Evolutionary conservation across 1,140 invertebrate species (phyloP), one percentile per base, ranked within the genome.

Genomic region (Maconellicoccus hirsutus): DNA sequence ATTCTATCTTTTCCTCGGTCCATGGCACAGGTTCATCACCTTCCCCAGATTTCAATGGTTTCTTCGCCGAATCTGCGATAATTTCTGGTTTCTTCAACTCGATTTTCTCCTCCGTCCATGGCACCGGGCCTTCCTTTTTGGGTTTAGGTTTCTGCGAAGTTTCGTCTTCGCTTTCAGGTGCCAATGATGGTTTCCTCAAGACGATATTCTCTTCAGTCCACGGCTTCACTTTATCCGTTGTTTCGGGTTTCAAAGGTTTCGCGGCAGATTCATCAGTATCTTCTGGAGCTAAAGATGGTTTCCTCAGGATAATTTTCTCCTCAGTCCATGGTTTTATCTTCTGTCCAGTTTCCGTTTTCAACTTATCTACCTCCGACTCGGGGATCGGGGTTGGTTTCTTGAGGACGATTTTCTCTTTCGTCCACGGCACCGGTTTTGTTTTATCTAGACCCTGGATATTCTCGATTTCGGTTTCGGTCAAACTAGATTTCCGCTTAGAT

Each of bases 321-420:
- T 76, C 29, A 23, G 72, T 73, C 74, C 73, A 74, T 29, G 71
- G 72, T 71, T 19, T 73, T 63, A 38, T 26, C 3, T 66, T 52
- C 61, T 71, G 33, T 14, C 71, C 71, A 19, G 69, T 14, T 2
- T 72, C 71, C 4, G 27, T 27, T 10, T 22, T 39, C 1, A 27
- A 33, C 52, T 72, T 33, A 1, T 59, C 39, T 22, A 72, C 29
- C 4, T 72, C 71, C 2, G 70, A 69, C 3, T 14, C 10, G 3
- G 42, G 2, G n/a, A 52, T 19, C 2, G 42, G 42, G 3, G 42
- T 52, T 14, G 70, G n/a, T 19, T 61, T 71, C 14, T 69, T 71
- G 16, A 84, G 74, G 8, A 76, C 74, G 29, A 83, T 77, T 73
- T 77, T 77, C 76, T 84, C 81, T 73, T 83, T 76, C 0, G 77